Evolutionary conservation across 2,113 vertebrate species (phyloP).

Genomic region (Hassar affinis): DNA sequence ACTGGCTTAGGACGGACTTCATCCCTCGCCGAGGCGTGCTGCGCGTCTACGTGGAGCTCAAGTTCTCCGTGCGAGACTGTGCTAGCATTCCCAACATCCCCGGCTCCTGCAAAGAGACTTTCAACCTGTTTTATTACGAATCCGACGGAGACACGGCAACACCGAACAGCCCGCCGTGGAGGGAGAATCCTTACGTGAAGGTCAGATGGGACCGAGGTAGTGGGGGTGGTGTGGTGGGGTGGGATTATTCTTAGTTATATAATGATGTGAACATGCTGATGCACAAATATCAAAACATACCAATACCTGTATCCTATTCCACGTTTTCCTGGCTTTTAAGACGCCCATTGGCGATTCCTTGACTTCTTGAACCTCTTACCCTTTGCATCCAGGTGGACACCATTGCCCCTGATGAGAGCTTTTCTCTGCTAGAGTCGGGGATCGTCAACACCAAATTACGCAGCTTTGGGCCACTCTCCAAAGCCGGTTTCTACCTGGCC

Average conservation of each 20-base stretch:
- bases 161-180: slow-evolving; percentile 87
- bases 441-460: slow-evolving; percentile 96
- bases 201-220: slow-evolving; percentile 11
- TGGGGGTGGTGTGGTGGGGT: background rate
- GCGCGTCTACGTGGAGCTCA: slow-evolving; percentile 94
- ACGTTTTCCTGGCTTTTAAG: background rate
- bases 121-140: slow-evolving; percentile 98
- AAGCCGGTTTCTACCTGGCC: slow-evolving; percentile 93
- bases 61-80: slow-evolving; percentile 96
- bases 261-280: background rate
- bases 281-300: background rate
- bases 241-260: background rate
- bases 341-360: background rate
- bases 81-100: slow-evolving; percentile 98
- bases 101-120: slow-evolving; percentile 98
- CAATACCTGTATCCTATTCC: background rate
- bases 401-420: slow-evolving; percentile 95
- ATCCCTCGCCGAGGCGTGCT: slow-evolving; percentile 87
- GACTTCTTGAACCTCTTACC: background rate
- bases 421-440: slow-evolving; percentile 88
- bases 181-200: slow-evolving; percentile 98
- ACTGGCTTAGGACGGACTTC: slow-evolving; percentile 96
- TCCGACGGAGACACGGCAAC: slow-evolving; percentile 89
- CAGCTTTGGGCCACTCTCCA: slow-evolving; percentile 96
- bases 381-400: slow-evolving; percentile 82